These are phyloP conservation scores for Tinea semifulvella DNA, from an alignment of 2,888 invertebrate genomes.

Conservation along the genomic window DNA sequence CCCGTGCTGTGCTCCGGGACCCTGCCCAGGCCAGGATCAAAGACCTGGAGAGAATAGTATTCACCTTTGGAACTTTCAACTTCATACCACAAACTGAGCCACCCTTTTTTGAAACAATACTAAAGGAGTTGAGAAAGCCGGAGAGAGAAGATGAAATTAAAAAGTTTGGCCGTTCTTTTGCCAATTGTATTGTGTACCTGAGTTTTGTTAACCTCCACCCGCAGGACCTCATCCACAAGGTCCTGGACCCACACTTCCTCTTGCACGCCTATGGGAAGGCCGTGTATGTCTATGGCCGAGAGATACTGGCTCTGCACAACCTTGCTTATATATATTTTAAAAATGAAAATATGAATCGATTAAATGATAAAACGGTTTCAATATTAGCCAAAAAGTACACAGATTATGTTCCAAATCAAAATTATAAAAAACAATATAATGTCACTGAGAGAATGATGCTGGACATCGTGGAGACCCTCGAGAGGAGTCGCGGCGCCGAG, in stretches of 20 bases:
- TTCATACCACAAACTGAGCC: conserved; percentile 53
- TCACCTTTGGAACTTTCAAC: conserved; percentile 70
- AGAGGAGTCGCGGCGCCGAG: conserved; percentile 55
- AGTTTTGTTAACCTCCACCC: conserved; percentile 65
- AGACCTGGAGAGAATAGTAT: conserved; percentile 76
- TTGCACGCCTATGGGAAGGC: conserved; percentile 61
- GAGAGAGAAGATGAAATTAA: conserved; percentile 64
- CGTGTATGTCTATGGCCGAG: conserved; percentile 54
- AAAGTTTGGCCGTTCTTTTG: conserved; percentile 66
- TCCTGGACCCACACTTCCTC: conserved; percentile 68
- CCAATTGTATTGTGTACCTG: conserved; percentile 69
- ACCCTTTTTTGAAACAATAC: conserved; percentile 40
- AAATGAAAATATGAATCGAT: conserved; percentile 62
- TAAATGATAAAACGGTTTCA: conserved; percentile 51
- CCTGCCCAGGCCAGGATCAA: conserved; percentile 69
- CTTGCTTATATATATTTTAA: conserved; percentile 68
- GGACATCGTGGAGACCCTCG: conserved; percentile 60
- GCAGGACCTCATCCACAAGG: conserved; percentile 64
- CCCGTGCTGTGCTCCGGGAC: conserved; percentile 56
- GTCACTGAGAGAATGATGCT: conserved; percentile 66
- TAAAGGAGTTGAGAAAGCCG: conserved; percentile 60
- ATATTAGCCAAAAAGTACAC: conserved; percentile 68
- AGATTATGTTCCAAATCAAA: conserved; percentile 64
- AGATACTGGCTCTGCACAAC: conserved; percentile 71
- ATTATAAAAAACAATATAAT: conserved; percentile 58